phyloP scores from a whole-genome alignment of 2,888 invertebrate genomes.

The Resseliella maxima region DNA sequence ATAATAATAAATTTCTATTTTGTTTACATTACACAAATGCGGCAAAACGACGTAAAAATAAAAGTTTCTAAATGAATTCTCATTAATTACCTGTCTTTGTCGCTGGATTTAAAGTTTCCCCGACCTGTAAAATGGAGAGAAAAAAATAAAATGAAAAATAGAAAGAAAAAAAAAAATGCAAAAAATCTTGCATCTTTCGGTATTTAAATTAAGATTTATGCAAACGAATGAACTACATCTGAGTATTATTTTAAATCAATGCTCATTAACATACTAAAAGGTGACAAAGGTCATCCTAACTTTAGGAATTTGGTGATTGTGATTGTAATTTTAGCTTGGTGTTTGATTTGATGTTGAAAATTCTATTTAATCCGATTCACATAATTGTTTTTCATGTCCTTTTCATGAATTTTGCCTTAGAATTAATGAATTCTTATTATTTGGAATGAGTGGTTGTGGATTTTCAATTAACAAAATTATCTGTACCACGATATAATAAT shows the following conservation, averaged over 20 bases:
- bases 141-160: conserved; percentile 63
- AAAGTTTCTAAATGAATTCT: conserved; percentile 17
- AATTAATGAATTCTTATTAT: no score
- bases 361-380: no score
- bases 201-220: background rate
- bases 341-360: no score
- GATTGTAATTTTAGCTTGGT: no score
- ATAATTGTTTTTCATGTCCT: no score
- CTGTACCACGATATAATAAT: no score
- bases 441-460: no score
- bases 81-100: conserved; percentile 79
- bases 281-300: background rate
- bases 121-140: conserved; percentile 83
- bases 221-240: background rate
- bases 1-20: conserved; percentile 7
- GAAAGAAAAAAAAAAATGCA: conserved; percentile 58
- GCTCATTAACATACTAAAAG: background rate
- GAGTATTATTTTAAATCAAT: background rate
- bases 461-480: no score
- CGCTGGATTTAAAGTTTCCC: conserved; percentile 85
- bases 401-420: no score
- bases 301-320: background rate
- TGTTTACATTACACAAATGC: conserved; percentile 18
- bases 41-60: conserved; percentile 26
- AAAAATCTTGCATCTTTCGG: background rate